A percentile compares a stretch with the other conserved stretches of the same genome.
Conservation (phyloP, 2,113 vertebrate species). For the Petroica traversi region DNA sequence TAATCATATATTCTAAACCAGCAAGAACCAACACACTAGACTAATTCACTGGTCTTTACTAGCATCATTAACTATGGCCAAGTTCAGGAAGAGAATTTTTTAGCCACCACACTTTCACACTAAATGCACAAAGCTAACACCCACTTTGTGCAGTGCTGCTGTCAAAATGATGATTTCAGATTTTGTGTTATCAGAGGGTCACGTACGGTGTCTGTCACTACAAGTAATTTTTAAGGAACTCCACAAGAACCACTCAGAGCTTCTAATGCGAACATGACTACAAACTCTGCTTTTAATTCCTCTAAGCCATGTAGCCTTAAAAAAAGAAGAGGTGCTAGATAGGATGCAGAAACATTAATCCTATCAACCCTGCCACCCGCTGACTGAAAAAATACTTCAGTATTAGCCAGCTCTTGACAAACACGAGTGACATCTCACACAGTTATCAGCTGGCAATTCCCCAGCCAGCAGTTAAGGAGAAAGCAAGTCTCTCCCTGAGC, state of each 20-base stretch:
- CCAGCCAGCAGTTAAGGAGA: not conserved
- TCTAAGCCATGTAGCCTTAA: not conserved
- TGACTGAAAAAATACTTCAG: conserved; percentile 2
- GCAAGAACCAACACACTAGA: not conserved
- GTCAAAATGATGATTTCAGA: not conserved
- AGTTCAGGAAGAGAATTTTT: not conserved
- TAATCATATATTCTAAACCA: not conserved
- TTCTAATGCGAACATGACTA: not conserved
- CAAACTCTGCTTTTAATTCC: not conserved
- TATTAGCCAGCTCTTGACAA: not conserved
- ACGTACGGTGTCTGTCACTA: fast-evolving
- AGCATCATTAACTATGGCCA: not conserved
- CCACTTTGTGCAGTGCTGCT: not conserved
- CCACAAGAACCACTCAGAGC: not conserved
- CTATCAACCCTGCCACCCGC: not conserved
- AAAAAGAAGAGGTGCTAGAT: not conserved
- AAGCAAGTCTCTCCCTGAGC: not conserved
- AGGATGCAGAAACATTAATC: not conserved
- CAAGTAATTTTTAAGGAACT: not conserved
- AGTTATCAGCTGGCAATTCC: not conserved
- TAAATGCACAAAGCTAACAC: not conserved
- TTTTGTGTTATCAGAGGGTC: not conserved
- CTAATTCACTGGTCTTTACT: not conserved
- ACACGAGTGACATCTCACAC: not conserved
- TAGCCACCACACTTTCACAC: not conserved